Conservation (phyloP, 1,140 invertebrate species). For the Dolichoris vasculosae region DNA sequence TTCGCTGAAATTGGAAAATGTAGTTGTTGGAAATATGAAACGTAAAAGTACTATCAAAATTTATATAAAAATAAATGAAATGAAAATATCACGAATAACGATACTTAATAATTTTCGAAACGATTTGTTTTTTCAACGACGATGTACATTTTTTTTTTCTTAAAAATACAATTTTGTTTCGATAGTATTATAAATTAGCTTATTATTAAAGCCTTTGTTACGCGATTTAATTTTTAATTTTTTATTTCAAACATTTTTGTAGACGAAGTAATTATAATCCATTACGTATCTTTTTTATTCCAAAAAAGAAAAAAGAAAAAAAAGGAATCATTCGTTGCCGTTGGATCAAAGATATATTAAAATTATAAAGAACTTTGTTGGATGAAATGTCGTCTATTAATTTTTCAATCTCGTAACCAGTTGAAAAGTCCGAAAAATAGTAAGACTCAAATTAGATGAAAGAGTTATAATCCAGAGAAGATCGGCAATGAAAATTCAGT, state of each 20-base stretch:
- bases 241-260: not conserved
- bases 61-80: not conserved
- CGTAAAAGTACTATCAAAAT: not conserved
- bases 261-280: not conserved
- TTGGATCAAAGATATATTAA: not conserved
- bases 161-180: not conserved
- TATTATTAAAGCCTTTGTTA: not conserved
- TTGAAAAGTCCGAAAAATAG: not conserved
- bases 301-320: too few species aligned
- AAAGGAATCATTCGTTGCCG: too few species aligned
- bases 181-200: not conserved
- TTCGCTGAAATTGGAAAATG: not conserved
- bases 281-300: not conserved
- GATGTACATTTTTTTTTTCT: not conserved
- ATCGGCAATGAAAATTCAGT: not conserved
- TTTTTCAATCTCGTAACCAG: not conserved
- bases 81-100: not conserved
- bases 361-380: not conserved
- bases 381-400: not conserved
- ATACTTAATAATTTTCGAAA: not conserved
- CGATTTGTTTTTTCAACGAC: not conserved
- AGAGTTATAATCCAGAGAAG: not conserved
- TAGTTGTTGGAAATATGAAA: not conserved
- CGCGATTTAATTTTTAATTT: not conserved
- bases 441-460: not conserved